phyloP scores from a whole-genome alignment of 2,797 vertebrate species.

The Neosilurus hyrtlii region DNA sequence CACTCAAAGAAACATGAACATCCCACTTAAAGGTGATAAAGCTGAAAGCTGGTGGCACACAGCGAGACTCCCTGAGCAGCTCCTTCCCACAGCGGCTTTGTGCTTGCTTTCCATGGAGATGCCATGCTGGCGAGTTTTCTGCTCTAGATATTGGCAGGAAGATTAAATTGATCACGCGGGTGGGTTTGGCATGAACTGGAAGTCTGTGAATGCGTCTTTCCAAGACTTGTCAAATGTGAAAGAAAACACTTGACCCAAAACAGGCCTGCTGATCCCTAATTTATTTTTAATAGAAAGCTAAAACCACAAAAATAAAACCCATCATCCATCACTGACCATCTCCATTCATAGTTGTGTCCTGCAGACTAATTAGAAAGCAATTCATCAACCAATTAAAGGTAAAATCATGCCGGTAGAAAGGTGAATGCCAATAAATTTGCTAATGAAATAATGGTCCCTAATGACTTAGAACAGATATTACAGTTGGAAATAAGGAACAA shows the following conservation, averaged over 20 bases:
- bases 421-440: neutral
- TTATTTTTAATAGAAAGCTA: constrained; percentile 30
- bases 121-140: constrained; percentile 5
- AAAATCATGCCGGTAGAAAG: constrained; percentile 19
- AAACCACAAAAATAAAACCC: constrained; percentile 19
- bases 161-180: constrained; percentile 29
- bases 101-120: neutral
- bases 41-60: constrained; percentile 7
- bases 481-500: neutral
- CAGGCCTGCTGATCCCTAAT: constrained; percentile 22
- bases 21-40: constrained; percentile 24
- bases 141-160: neutral
- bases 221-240: constrained; percentile 46
- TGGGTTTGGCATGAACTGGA: constrained; percentile 1
- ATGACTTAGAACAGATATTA: neutral
- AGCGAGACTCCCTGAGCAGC: constrained; percentile 20
- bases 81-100: constrained; percentile 7
- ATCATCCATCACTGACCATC: constrained; percentile 4
- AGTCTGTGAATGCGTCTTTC: neutral
- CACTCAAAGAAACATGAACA: constrained; percentile 25
- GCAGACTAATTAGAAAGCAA: constrained; percentile 43
- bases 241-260: constrained; percentile 32
- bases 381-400: constrained; percentile 39
- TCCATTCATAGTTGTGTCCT: constrained; percentile 12
- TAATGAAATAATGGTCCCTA: constrained; percentile 21